phyloP scores from a whole-genome alignment of 2,113 vertebrate genomes.

The Chitala chitala region DNA sequence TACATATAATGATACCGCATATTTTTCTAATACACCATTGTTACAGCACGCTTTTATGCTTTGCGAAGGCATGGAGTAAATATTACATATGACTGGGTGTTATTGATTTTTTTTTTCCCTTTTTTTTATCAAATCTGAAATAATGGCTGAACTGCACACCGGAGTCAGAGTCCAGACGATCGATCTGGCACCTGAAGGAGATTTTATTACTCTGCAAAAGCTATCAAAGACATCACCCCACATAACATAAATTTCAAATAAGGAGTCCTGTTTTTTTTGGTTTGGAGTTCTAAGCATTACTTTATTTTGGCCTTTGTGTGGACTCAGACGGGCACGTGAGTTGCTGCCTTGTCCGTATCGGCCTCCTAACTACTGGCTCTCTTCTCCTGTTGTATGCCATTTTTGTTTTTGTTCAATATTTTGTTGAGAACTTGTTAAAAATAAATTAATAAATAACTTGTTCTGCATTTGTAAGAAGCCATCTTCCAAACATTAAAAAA shows the following conservation, averaged over 20 bases:
- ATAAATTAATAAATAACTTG: neutral
- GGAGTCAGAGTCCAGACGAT: neutral
- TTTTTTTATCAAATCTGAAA: constrained; percentile 20
- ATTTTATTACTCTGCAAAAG: constrained; percentile 2
- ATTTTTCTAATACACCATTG: neutral
- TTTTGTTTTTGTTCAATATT: neutral
- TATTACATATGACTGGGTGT: constrained; percentile 16
- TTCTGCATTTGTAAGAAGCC: neutral
- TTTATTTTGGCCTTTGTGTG: neutral
- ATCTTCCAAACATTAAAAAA: neutral
- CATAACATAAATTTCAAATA: neutral
- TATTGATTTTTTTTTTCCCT: constrained; percentile 23
- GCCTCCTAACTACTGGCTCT: neutral
- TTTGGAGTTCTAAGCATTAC: neutral
- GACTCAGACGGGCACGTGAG: no score
- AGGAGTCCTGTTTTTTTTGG: neutral
- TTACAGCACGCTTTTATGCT: neutral
- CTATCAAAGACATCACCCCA: neutral
- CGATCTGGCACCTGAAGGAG: neutral
- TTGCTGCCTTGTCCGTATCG: no score
- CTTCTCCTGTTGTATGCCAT: neutral
- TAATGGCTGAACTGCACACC: constrained; percentile 19
- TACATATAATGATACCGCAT: no score
- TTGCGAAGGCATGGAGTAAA: constrained; percentile 4
- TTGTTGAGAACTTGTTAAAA: neutral